A percentile compares a stretch with the other conserved stretches of the same genome.
Evolutionary conservation across 2,113 vertebrate genomes (phyloP).

Genomic region (Chitala chitala): DNA sequence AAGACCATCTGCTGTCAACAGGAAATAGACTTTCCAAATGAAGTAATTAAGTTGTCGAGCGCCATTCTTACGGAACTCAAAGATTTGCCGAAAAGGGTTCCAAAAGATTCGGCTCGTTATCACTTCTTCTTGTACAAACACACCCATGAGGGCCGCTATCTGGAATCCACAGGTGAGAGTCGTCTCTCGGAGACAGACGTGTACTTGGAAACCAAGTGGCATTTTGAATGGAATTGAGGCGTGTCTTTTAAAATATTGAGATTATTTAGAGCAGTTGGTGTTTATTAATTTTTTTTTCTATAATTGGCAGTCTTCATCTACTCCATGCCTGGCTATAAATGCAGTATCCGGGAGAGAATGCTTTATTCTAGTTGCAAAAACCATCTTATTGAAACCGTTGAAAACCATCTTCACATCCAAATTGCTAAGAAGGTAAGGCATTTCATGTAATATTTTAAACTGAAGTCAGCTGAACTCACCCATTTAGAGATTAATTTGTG

Average conservation of each 20-base stretch:
- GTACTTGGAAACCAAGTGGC: background rate
- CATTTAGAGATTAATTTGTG: background rate
- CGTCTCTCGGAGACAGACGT: background rate
- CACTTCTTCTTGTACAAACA: constrained; percentile 98
- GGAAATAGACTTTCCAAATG: constrained; percentile 85
- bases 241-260: background rate
- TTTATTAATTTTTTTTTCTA: background rate
- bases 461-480: background rate
- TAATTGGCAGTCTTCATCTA: constrained; percentile 79
- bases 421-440: constrained; percentile 72
- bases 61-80: constrained; percentile 82
- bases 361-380: constrained; percentile 84
- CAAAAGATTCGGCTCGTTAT: constrained; percentile 87
- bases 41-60: constrained; percentile 81
- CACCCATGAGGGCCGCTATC: constrained; percentile 87
- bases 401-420: constrained; percentile 69
- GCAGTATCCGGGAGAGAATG: constrained; percentile 83
- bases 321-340: constrained; percentile 83
- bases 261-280: background rate
- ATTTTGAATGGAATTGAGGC: background rate
- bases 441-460: background rate
- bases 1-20: constrained; percentile 44
- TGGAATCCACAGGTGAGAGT: constrained; percentile 83
- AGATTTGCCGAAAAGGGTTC: constrained; percentile 86
- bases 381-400: constrained; percentile 73